Evolutionary conservation across 2,888 invertebrate species (phyloP).

Genomic region (Leptopilina myrica): DNA sequence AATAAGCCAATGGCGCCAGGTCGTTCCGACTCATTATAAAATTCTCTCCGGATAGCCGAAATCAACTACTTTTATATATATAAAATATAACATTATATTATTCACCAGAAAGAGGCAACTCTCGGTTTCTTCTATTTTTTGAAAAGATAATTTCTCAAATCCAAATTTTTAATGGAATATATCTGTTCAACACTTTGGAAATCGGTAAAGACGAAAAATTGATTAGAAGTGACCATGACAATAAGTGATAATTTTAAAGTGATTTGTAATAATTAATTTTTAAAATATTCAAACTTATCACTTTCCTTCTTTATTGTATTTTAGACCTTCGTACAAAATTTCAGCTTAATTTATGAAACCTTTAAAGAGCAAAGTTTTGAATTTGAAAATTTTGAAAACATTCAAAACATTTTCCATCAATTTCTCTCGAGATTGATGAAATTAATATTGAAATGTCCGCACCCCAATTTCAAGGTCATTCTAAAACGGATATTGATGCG

Average conservation of each 20-base stretch:
- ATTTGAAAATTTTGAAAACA: too few relatives aligned
- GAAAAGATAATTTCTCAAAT: constrained; percentile 44
- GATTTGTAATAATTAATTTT: too few relatives aligned
- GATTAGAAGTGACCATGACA: too few relatives aligned
- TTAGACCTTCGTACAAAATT: too few relatives aligned
- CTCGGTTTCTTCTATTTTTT: not conserved
- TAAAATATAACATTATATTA: not conserved
- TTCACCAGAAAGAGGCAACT: constrained; percentile 42
- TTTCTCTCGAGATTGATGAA: not conserved
- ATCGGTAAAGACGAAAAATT: too few relatives aligned
- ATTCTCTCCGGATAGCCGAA: constrained; percentile 68
- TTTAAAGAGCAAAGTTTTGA: not conserved
- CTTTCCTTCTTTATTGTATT: too few relatives aligned
- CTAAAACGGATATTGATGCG: constrained; percentile 71
- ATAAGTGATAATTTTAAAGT: too few relatives aligned
- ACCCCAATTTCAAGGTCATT: constrained; percentile 62
- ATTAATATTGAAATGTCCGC: constrained; percentile 44
- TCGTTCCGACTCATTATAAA: constrained; percentile 72
- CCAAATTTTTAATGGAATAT: too few relatives aligned
- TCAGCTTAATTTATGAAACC: too few relatives aligned
- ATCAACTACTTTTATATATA: constrained; percentile 38
- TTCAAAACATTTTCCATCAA: too few relatives aligned
- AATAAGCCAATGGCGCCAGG: constrained; percentile 70
- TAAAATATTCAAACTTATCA: too few relatives aligned
- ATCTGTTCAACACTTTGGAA: too few relatives aligned